Conservation (phyloP, 1,140 invertebrate species). For the Heterodera schachtii region DNA sequence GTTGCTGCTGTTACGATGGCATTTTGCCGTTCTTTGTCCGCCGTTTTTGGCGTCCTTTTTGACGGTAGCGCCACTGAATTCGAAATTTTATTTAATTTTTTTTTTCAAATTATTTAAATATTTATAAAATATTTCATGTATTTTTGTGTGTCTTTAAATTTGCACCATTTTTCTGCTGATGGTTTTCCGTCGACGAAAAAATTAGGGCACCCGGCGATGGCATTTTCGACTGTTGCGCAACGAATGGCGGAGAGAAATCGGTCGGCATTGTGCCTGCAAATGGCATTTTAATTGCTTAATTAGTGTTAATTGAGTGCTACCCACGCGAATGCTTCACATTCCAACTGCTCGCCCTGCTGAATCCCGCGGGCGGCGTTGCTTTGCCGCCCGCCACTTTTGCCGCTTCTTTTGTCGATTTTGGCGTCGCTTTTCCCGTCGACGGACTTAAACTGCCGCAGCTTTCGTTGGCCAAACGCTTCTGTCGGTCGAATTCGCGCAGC, state of each 20-base stretch:
- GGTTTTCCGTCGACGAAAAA: not conserved
- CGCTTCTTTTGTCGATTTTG: conserved; percentile 14
- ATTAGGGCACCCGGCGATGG: not conserved
- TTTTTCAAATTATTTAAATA: too few species aligned
- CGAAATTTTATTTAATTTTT: too few species aligned
- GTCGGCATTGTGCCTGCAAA: conserved; percentile 15
- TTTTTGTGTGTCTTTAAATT: not conserved
- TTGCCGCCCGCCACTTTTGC: not conserved
- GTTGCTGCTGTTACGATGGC: not conserved
- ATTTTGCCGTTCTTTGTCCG: not conserved
- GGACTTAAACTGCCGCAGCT: conserved; percentile 13
- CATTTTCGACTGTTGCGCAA: not conserved
- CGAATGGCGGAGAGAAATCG: not conserved
- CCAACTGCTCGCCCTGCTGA: conserved; percentile 22
- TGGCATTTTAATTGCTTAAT: not conserved
- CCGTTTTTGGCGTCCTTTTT: not conserved
- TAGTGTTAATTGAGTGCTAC: not conserved
- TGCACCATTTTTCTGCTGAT: not conserved
- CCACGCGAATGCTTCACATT: conserved; percentile 27
- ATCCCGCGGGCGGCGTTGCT: not conserved
- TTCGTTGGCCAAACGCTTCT: conserved; percentile 36
- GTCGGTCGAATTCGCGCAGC: conserved; percentile 38
- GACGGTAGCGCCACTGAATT: too few species aligned
- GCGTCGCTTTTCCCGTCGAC: conserved; percentile 5
- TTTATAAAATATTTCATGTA: too few species aligned